Evolutionary conservation across 1,140 invertebrate species (phyloP).

Genomic region (Pseudomyrmex flavicornis): DNA sequence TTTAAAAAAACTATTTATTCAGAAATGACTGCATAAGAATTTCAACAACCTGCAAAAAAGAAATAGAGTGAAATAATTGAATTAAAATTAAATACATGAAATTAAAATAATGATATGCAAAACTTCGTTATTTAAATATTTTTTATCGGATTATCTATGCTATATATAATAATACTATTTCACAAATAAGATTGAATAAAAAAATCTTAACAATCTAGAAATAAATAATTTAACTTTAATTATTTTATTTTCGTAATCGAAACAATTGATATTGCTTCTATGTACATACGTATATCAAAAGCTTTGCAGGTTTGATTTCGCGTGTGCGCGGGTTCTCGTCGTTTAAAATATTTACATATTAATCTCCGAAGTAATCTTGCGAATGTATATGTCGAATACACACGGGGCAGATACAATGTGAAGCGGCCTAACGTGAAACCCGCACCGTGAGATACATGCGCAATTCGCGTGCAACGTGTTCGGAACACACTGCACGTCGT

Average conservation of each 20-base stretch:
- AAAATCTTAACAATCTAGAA: too few relatives aligned
- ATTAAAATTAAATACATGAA: too few relatives aligned
- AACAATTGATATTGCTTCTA: neutral
- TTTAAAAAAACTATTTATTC: neutral
- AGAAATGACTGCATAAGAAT: too few relatives aligned
- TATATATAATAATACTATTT: too few relatives aligned
- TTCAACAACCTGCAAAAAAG: too few relatives aligned
- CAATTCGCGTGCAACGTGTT: slow-evolving; percentile 47
- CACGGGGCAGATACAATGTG: slow-evolving; percentile 39
- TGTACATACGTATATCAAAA: neutral
- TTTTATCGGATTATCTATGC: too few relatives aligned
- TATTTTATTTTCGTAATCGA: neutral
- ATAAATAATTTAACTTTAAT: too few relatives aligned
- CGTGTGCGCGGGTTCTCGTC: neutral
- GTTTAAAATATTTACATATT: slow-evolving; percentile 27
- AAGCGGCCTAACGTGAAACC: slow-evolving; percentile 29
- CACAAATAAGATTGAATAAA: too few relatives aligned
- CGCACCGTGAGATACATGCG: slow-evolving; percentile 14
- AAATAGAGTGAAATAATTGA: too few relatives aligned
- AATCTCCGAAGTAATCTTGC: slow-evolving; percentile 25
- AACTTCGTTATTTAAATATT: too few relatives aligned
- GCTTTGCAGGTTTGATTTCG: neutral
- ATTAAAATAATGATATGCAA: too few relatives aligned
- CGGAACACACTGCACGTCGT: slow-evolving; percentile 38
- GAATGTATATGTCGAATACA: neutral